phyloP scores from a whole-genome alignment of 2,888 invertebrate genomes.

The Spodoptera exigua region DNA sequence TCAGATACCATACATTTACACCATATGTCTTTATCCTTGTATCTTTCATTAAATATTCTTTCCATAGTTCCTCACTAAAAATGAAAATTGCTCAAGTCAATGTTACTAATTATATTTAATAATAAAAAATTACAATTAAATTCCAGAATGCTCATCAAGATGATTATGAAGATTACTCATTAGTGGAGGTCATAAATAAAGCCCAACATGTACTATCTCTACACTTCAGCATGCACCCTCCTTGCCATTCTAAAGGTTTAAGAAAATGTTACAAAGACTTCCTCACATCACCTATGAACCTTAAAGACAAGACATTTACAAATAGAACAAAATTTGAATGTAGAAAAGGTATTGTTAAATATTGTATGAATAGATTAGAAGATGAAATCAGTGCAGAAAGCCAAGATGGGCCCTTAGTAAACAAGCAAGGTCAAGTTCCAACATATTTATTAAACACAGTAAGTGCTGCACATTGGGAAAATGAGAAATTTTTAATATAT shows the following conservation, averaged over 20 bases:
- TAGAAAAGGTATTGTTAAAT: conserved; percentile 78
- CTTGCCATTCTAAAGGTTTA: conserved; percentile 72
- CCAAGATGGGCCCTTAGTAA: conserved; percentile 73
- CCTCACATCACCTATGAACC: conserved; percentile 74
- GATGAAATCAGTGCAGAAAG: conserved; percentile 76
- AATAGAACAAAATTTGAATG: conserved; percentile 73
- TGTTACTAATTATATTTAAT: too few relatives aligned
- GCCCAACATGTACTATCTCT: conserved; percentile 77
- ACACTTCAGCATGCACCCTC: conserved; percentile 79
- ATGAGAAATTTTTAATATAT: conserved; percentile 80
- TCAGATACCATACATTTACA: too few relatives aligned
- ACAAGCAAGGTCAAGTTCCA: conserved; percentile 75
- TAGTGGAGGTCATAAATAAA: conserved; percentile 71
- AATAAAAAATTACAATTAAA: background rate
- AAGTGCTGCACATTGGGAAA: conserved; percentile 80
- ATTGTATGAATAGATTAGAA: conserved; percentile 80
- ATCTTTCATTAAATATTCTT: too few relatives aligned
- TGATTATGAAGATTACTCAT: conserved; percentile 66
- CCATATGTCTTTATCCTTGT: too few relatives aligned
- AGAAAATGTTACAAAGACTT: conserved; percentile 78
- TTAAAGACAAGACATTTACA: conserved; percentile 75
- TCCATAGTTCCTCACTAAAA: too few relatives aligned
- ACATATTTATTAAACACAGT: conserved; percentile 77
- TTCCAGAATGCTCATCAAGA: conserved; percentile 86
- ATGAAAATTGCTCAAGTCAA: too few relatives aligned